Evolutionary conservation across 2,113 vertebrate genomes (phyloP).

Genomic region (Percopsis transmontana): DNA sequence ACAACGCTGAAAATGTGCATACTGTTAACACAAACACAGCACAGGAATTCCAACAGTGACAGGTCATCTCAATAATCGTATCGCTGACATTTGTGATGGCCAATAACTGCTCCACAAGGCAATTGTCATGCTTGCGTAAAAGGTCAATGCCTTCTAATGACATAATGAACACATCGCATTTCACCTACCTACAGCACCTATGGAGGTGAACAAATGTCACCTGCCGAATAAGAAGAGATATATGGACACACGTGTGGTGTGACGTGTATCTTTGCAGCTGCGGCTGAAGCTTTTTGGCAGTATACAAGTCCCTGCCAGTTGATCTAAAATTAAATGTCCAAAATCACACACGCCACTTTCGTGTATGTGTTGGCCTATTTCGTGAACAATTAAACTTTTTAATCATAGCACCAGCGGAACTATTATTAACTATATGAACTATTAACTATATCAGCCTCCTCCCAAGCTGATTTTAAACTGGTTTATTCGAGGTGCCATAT

Average conservation of each 20-base stretch:
- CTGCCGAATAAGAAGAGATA: no score
- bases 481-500: no score
- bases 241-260: neutral
- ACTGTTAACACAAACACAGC: neutral
- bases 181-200: neutral
- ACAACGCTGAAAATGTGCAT: neutral
- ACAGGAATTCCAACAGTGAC: neutral
- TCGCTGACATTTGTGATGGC: neutral
- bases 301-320: conserved; percentile 6
- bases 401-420: no score
- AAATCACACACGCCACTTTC: neutral
- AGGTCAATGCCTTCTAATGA: neutral
- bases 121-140: neutral
- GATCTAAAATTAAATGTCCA: no score
- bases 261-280: conserved; percentile 20
- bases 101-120: neutral
- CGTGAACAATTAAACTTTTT: no score
- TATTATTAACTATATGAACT: no score
- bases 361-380: neutral
- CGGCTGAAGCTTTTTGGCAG: conserved; percentile 5
- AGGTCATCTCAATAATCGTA: neutral
- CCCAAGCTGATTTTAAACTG: no score
- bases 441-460: no score
- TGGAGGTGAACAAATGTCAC: no score
- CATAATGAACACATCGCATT: neutral